These are phyloP conservation scores for Periplaneta americana DNA, from an alignment of 1,140 invertebrate genomes.

Conservation along the genomic window DNA sequence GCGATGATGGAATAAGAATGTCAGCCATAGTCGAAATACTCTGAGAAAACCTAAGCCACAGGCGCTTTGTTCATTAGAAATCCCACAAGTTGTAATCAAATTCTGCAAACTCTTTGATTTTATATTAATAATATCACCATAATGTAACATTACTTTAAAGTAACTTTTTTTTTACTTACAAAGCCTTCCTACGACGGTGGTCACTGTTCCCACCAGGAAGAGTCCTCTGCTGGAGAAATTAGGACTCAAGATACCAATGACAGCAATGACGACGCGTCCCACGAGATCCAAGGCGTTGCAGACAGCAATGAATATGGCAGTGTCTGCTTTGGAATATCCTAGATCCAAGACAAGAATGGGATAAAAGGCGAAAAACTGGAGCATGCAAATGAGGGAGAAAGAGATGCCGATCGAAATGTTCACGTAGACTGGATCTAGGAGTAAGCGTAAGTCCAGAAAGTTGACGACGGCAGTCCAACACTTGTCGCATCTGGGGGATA, in stretches of 20 bases:
- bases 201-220: slow-evolving; percentile 42
- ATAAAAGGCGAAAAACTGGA: slow-evolving; percentile 54
- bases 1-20: too few species aligned
- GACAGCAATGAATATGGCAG: slow-evolving; percentile 46
- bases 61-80: too few species aligned
- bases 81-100: too few species aligned
- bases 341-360: slow-evolving; percentile 46
- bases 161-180: too few species aligned
- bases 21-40: too few species aligned
- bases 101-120: too few species aligned
- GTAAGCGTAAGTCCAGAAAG: slow-evolving; percentile 59
- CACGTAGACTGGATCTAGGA: slow-evolving; percentile 41
- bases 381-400: slow-evolving; percentile 47
- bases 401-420: slow-evolving; percentile 58
- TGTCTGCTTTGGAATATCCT: slow-evolving; percentile 40
- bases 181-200: slow-evolving; percentile 42
- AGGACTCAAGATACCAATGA: slow-evolving; percentile 39
- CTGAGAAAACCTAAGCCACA: too few species aligned
- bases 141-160: too few species aligned
- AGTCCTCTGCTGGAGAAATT: slow-evolving; percentile 45
- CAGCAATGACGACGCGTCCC: slow-evolving; percentile 42
- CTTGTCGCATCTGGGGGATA: background rate
- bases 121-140: too few species aligned
- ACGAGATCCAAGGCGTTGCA: slow-evolving; percentile 45
- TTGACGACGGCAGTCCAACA: slow-evolving; percentile 33